phyloP scores from a whole-genome alignment of 2,888 invertebrate species.

The Nematopogon swammerdamellus region DNA sequence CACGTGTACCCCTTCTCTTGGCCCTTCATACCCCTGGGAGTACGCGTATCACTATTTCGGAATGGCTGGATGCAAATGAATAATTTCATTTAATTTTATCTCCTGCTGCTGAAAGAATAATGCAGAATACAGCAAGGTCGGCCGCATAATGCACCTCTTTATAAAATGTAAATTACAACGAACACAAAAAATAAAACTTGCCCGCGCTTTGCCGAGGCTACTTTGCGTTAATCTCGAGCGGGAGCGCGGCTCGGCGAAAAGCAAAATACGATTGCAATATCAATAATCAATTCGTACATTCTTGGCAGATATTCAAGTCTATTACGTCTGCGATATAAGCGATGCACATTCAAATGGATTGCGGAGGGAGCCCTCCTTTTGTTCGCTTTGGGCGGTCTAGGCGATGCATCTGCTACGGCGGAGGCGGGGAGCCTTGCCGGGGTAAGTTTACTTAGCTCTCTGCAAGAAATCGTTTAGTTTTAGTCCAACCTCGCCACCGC shows the following conservation, averaged over 20 bases:
- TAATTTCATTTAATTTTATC: no score
- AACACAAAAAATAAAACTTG: no score
- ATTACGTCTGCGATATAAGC: constrained; percentile 28
- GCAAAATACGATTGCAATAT: constrained; percentile 48
- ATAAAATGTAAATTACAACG: no score
- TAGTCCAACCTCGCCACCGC: background rate
- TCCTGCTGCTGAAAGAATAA: no score
- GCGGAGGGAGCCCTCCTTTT: constrained; percentile 24
- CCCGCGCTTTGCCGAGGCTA: background rate
- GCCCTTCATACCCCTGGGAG: no score
- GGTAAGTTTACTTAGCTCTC: constrained; percentile 5
- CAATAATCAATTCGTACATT: constrained; percentile 56
- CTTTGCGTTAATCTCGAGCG: constrained; percentile 8
- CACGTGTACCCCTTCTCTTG: no score
- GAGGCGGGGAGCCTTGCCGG: no score
- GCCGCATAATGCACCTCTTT: no score
- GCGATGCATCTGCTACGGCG: constrained; percentile 17
- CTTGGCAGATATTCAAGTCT: constrained; percentile 51
- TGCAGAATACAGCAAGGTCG: no score
- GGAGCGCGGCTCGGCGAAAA: constrained; percentile 29
- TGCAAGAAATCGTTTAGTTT: constrained; percentile 1
- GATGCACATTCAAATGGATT: constrained; percentile 35
- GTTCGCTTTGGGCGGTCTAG: constrained; percentile 17
- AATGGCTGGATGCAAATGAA: no score
- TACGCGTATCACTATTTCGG: no score